Conservation (phyloP, 2,888 invertebrate species). For the Yponomeuta malinellus region DNA sequence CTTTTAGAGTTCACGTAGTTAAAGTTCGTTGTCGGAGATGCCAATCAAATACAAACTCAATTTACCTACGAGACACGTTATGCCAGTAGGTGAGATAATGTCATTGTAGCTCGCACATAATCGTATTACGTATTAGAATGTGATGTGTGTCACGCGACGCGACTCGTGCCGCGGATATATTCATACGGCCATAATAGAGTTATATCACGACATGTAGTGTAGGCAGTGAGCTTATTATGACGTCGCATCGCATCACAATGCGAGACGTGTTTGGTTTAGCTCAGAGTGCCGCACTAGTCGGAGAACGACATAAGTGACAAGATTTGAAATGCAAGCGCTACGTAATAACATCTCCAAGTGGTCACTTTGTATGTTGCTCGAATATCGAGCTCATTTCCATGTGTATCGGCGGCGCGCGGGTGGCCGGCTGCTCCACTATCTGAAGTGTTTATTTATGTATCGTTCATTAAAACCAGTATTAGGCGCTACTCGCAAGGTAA, state of each 20-base stretch:
- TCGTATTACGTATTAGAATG: background rate
- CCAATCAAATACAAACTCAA: background rate
- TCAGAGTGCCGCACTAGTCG: background rate
- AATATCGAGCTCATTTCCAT: background rate
- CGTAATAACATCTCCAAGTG: background rate
- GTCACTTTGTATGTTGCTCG: background rate
- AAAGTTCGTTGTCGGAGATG: background rate
- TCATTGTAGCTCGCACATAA: background rate
- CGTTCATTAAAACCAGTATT: constrained; percentile 4
- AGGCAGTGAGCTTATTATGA: background rate
- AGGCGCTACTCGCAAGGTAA: background rate
- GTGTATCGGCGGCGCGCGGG: background rate
- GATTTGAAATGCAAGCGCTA: background rate
- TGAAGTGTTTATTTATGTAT: constrained; percentile 6
- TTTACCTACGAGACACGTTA: background rate
- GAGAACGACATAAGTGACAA: background rate
- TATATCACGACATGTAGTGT: background rate
- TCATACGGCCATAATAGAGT: background rate
- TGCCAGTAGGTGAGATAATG: background rate
- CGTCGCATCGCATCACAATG: background rate
- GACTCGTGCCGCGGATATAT: background rate
- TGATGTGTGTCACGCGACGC: background rate
- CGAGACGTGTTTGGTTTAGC: background rate
- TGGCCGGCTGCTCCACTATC: constrained; percentile 1
- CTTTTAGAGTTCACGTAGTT: background rate